These are phyloP conservation scores for Atta texana DNA, from an alignment of 1,140 invertebrate species.

Conservation along the genomic window DNA sequence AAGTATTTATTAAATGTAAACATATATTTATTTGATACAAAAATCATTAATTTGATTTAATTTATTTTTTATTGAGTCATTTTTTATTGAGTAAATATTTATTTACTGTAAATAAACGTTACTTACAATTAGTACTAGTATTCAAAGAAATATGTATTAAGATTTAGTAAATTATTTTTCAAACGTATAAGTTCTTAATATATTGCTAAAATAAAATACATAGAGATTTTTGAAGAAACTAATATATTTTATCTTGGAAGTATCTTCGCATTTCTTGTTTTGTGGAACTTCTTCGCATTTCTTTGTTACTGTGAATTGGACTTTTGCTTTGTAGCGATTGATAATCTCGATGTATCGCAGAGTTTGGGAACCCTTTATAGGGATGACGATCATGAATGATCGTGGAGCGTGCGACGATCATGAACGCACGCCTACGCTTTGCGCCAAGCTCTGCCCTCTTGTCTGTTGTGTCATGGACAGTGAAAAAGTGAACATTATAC, in stretches of 20 bases:
- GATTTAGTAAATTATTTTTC: too few species aligned
- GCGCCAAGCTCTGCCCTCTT: slow-evolving; percentile 3
- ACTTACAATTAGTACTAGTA: too few species aligned
- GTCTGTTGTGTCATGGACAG: not conserved
- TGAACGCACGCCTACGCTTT: slow-evolving; percentile 7
- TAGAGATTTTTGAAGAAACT: not conserved
- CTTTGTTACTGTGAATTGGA: not conserved
- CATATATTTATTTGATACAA: too few species aligned
- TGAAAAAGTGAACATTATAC: slow-evolving; percentile 45
- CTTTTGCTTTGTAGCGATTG: not conserved
- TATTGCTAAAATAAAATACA: not conserved
- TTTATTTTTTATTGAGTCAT: too few species aligned
- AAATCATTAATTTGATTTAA: too few species aligned
- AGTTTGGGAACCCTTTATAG: not conserved
- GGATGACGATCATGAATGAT: slow-evolving; percentile 29
- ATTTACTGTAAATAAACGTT: too few species aligned
- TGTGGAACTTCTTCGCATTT: too few species aligned
- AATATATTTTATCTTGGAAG: not conserved
- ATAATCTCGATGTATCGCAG: not conserved
- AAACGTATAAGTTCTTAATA: too few species aligned
- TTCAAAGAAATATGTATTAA: too few species aligned
- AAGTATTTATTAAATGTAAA: too few species aligned
- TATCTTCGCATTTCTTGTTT: not conserved
- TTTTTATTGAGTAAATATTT: too few species aligned
- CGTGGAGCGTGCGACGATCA: slow-evolving; percentile 4